phyloP scores from a whole-genome alignment of 2,888 invertebrate genomes.

The Steinernema hermaphroditum region DNA sequence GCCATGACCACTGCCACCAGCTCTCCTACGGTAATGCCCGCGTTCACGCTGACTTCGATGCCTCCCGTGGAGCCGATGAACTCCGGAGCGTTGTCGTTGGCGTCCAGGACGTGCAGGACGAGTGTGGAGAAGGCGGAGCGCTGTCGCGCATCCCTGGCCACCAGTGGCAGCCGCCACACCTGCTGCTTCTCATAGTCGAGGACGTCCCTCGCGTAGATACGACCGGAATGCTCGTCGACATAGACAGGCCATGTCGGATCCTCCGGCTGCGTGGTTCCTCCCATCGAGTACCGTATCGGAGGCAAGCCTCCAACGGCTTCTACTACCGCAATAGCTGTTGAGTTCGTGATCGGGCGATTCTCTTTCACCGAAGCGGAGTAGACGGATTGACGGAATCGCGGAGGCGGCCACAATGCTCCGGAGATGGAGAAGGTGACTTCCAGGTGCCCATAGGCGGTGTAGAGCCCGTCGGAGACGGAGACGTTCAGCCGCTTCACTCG shows the following conservation, averaged over 20 bases:
- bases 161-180: conserved; percentile 45
- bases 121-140: conserved; percentile 55
- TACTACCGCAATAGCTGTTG: conserved; percentile 3
- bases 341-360: conserved; percentile 69
- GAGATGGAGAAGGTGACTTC: conserved; percentile 56
- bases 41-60: conserved; percentile 79
- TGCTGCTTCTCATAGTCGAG: conserved; percentile 40
- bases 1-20: conserved; percentile 73
- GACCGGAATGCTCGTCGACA: conserved; percentile 51
- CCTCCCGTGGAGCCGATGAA: conserved; percentile 76
- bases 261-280: conserved; percentile 35
- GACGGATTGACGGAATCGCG: conserved; percentile 53
- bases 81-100: conserved; percentile 94
- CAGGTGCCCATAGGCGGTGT: conserved; percentile 79
- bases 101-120: conserved; percentile 72
- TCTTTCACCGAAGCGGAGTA: conserved; percentile 73
- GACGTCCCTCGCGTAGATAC: conserved; percentile 46
- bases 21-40: conserved; percentile 76
- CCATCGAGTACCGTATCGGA: conserved; percentile 53
- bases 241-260: conserved; percentile 49
- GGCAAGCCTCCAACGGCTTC: conserved; percentile 34
- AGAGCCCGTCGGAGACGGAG: conserved; percentile 92
- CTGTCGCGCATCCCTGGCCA: conserved; percentile 49
- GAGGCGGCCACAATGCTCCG: conserved; percentile 42
- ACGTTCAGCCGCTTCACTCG: conserved; percentile 76